phyloP scores from a whole-genome alignment of 2,113 vertebrate species.

The Sinocyclocheilus grahami region DNA sequence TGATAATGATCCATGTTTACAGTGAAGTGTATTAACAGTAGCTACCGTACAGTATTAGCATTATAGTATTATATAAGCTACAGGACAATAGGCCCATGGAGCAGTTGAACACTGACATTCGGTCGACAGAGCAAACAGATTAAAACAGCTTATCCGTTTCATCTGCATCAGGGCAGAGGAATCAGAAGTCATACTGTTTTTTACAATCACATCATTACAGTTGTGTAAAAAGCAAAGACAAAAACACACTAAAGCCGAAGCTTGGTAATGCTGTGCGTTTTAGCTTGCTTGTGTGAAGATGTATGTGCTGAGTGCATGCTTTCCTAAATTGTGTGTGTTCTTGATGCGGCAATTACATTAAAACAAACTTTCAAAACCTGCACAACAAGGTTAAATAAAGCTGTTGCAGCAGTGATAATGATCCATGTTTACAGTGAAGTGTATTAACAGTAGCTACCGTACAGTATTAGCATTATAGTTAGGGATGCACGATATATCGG shows the following conservation, averaged over 20 bases:
- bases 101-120: constrained; percentile 4
- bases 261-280: not conserved
- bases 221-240: not conserved
- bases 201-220: constrained; percentile 7
- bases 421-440: constrained; percentile 12
- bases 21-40: constrained; percentile 23
- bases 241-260: not conserved
- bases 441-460: constrained; percentile 17
- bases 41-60: constrained; percentile 6
- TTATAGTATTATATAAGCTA: constrained; percentile 19
- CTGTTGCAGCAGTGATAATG: constrained; percentile 4
- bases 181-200: not conserved
- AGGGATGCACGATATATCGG: no score
- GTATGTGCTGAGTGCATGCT: not conserved
- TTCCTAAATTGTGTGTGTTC: constrained; percentile 12
- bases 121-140: constrained; percentile 30
- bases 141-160: constrained; percentile 32
- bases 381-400: not conserved
- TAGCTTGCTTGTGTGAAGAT: not conserved
- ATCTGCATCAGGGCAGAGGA: constrained; percentile 20
- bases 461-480: constrained; percentile 8
- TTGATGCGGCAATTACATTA: not conserved
- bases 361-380: not conserved
- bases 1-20: constrained; percentile 10
- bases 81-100: constrained; percentile 11